Evolutionary conservation across 2,888 invertebrate species (phyloP).

Genomic region (Folsomia manolachei): DNA sequence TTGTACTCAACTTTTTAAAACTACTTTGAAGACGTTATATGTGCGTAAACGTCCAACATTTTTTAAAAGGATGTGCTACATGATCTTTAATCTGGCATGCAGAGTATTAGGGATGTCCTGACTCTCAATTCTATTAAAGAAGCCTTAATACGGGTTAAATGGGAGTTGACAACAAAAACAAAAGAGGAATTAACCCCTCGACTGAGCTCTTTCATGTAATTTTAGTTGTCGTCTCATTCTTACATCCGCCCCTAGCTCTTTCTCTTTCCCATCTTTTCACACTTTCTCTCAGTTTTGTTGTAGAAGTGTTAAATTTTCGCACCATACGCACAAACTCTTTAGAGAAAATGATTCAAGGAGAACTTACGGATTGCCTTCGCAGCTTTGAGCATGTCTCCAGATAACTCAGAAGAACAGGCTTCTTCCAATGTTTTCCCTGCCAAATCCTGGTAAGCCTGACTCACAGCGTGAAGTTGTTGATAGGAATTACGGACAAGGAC

Average conservation of each 20-base stretch:
- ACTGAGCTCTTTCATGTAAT: background rate
- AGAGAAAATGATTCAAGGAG: too few species aligned
- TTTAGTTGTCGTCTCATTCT: background rate
- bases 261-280: too few species aligned
- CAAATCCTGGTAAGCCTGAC: conserved; percentile 42
- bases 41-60: background rate
- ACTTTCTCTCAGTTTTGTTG: too few species aligned
- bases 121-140: too few species aligned
- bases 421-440: conserved; percentile 46
- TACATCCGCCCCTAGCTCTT: background rate
- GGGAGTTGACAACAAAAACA: conserved; percentile 5
- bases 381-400: conserved; percentile 46
- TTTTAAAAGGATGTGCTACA: background rate
- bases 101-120: too few species aligned
- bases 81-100: background rate
- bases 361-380: conserved; percentile 50
- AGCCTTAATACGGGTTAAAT: background rate
- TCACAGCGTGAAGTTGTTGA: conserved; percentile 53
- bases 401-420: conserved; percentile 43
- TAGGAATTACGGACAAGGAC: conserved; percentile 55
- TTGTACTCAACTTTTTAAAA: background rate
- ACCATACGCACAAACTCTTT: too few species aligned
- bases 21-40: too few species aligned
- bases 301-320: too few species aligned
- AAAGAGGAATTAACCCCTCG: conserved; percentile 13